A percentile compares a stretch with the other conserved stretches of the same genome.
These are phyloP conservation scores for Drosophila ironensis DNA, from an alignment of 1,140 invertebrate species.

Conservation along the genomic window DNA sequence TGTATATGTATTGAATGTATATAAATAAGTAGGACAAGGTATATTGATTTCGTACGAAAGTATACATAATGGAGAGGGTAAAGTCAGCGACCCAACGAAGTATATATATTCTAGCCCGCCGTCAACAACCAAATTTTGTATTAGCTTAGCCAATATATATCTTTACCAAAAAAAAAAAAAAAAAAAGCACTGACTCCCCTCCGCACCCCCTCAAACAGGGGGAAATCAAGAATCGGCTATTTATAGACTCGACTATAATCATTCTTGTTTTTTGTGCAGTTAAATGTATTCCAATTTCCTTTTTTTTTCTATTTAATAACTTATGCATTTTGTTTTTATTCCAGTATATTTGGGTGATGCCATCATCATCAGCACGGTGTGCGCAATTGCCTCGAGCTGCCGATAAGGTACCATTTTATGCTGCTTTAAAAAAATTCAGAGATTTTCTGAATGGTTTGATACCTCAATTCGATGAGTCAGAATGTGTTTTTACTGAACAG, in stretches of 20 bases:
- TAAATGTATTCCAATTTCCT: too few relatives aligned
- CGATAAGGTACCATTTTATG: constrained; percentile 98
- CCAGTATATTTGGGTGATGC: constrained; percentile 99
- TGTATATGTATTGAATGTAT: too few relatives aligned
- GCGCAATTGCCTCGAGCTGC: constrained; percentile 96
- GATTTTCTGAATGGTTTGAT: constrained; percentile 97
- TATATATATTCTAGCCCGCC: too few relatives aligned
- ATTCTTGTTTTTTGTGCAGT: not conserved
- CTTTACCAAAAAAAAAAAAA: too few relatives aligned
- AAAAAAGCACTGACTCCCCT: too few relatives aligned
- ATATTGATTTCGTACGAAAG: too few relatives aligned
- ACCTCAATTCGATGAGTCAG: constrained; percentile 92
- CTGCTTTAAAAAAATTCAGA: constrained; percentile 95
- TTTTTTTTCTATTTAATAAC: not conserved
- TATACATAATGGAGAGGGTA: too few relatives aligned
- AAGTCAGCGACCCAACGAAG: too few relatives aligned
- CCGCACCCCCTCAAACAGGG: too few relatives aligned
- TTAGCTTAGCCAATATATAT: too few relatives aligned
- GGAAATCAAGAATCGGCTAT: constrained; percentile 6
- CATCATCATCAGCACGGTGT: constrained; percentile 97
- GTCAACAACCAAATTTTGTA: too few relatives aligned
- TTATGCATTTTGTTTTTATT: constrained; percentile 10
- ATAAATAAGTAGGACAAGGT: too few relatives aligned
- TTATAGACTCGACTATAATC: not conserved
- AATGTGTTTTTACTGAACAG: constrained; percentile 94